phyloP scores from a whole-genome alignment of 2,113 vertebrate species.

The Muntiacus muntjak region DNA sequence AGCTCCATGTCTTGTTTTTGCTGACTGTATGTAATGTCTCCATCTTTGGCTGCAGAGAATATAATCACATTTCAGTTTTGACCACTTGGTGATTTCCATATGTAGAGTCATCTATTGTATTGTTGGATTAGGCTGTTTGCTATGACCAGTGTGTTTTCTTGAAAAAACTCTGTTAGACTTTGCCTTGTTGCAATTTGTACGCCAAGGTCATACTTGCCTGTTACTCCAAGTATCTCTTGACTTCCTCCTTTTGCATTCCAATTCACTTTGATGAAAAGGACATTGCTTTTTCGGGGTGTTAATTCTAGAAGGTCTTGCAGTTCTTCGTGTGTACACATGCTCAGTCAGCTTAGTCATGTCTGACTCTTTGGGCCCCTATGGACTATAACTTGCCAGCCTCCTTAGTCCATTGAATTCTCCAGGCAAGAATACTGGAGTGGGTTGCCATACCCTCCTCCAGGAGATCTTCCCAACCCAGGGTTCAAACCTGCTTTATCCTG shows the following conservation, averaged over 20 bases:
- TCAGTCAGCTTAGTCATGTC: neutral
- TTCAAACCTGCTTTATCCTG: neutral
- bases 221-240: neutral
- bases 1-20: neutral
- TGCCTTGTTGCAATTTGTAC: neutral
- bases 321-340: neutral
- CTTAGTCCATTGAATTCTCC: neutral
- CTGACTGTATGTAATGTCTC: neutral
- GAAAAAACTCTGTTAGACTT: neutral
- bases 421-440: neutral
- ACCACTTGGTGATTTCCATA: neutral
- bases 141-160: neutral
- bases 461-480: neutral
- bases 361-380: neutral
- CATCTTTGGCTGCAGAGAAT: neutral
- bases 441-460: neutral
- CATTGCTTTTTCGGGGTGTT: neutral
- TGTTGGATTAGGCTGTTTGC: neutral
- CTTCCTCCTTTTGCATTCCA: neutral
- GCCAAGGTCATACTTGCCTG: neutral
- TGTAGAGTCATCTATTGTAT: neutral
- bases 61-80: neutral
- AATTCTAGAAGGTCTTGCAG: neutral
- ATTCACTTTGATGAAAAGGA: neutral
- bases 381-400: neutral